These are phyloP conservation scores for Monochamus alternatus DNA, from an alignment of 2,888 invertebrate genomes.

Conservation along the genomic window DNA sequence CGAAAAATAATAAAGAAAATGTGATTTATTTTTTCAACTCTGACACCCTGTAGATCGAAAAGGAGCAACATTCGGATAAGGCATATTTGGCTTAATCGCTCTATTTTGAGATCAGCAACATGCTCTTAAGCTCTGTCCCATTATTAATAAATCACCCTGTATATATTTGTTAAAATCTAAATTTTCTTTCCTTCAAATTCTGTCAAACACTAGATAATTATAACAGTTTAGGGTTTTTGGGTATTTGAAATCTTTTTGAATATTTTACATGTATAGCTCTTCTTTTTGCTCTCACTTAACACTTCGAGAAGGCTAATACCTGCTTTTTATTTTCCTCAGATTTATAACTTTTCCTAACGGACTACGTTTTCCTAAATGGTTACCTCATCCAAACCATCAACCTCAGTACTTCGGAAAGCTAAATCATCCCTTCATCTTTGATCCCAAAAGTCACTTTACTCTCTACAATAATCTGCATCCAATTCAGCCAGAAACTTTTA, in stretches of 20 bases:
- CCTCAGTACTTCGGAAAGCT: constrained; percentile 39
- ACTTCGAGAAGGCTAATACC: constrained; percentile 35
- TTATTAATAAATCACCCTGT: no score
- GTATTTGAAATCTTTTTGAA: no score
- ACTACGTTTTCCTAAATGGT: constrained; percentile 55
- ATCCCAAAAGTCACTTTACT: constrained; percentile 29
- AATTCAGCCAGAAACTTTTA: constrained; percentile 22
- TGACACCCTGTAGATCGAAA: no score
- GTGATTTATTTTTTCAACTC: no score
- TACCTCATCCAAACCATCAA: constrained; percentile 50
- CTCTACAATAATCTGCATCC: constrained; percentile 11
- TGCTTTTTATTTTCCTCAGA: constrained; percentile 48
- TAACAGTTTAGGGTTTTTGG: neutral
- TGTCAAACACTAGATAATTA: no score
- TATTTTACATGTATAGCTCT: neutral
- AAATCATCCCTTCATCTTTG: constrained; percentile 32
- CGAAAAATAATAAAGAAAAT: no score
- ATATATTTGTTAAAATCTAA: no score
- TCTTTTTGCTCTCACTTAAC: neutral
- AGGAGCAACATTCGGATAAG: no score
- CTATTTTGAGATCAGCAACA: no score
- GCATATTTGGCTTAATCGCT: no score
- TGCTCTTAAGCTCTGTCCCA: no score
- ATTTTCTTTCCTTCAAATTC: no score
- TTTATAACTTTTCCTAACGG: constrained; percentile 52